A percentile compares a stretch with the other conserved stretches of the same genome.
These are phyloP conservation scores for Cheilosia variabilis DNA, from an alignment of 2,888 invertebrate genomes.

Conservation along the genomic window DNA sequence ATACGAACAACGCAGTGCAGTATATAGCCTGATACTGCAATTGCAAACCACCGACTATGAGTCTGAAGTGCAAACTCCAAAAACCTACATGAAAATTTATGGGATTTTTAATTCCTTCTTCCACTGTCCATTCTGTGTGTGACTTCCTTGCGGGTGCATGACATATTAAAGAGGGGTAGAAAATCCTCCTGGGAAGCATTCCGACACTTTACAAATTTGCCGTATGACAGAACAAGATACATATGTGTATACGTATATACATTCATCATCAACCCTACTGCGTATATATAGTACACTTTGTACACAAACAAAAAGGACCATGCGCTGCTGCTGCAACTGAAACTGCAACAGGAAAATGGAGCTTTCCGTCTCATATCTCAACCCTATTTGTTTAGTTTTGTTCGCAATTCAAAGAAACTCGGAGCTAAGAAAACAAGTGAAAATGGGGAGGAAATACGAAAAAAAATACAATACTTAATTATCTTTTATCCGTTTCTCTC, in stretches of 20 bases:
- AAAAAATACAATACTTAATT: too few species aligned
- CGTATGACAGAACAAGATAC: neutral
- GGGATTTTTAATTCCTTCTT: conserved; percentile 64
- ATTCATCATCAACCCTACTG: neutral
- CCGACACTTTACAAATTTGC: conserved; percentile 50
- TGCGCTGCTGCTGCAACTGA: neutral
- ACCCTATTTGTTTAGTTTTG: too few species aligned
- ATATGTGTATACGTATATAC: neutral
- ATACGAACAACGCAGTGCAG: conserved; percentile 36
- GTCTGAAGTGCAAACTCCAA: conserved; percentile 1
- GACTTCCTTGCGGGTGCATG: conserved; percentile 21
- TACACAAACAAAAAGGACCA: neutral
- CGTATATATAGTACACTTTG: too few species aligned
- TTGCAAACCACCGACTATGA: conserved; percentile 6
- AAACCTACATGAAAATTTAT: conserved; percentile 62
- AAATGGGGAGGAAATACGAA: too few species aligned
- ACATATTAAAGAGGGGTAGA: conserved; percentile 6
- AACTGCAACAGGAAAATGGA: too few species aligned
- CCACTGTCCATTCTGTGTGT: neutral
- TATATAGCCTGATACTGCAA: conserved; percentile 2
- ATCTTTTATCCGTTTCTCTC: too few species aligned
- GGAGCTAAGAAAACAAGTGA: too few species aligned
- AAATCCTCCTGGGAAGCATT: conserved; percentile 53
- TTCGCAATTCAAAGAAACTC: too few species aligned
- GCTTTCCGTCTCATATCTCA: too few species aligned